Base-by-base conservation (phyloP, 2,797 vertebrate species). In the Tenualosa ilisha region DNA sequence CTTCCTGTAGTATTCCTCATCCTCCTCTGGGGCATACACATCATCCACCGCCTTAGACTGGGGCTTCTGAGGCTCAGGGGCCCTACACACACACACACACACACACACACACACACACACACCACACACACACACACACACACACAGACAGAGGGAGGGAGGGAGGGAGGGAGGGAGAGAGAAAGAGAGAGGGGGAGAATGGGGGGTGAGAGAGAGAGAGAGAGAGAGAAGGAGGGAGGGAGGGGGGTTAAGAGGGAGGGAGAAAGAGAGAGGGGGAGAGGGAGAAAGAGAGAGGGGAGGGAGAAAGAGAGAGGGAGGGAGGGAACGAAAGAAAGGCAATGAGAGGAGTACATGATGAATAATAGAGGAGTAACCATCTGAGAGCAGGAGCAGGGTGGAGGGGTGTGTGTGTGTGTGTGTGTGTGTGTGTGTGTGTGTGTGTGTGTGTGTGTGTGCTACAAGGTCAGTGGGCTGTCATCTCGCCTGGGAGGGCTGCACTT, bases 1-100 rank as follows among this genome's bases (percentile, higher is more conserved):
- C 88, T 99, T 99, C 82, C 97, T 96, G 84, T 99, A 99, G 86
- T 98, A 98, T 81, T 99, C 98, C 88, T 99, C 98, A 22, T 99
- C 98, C 72, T 99, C 98, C 63, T 99, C 97, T 0, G 96, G 97
- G 87, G 98, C 97, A 0, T 98, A 98, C 65, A 96, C 92, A 0
- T 99, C 98, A 87, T 99, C 97, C 56, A 96, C 93, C 0, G 96
- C 94, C 91, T 97, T 98, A 3, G 94, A 87, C 46, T 98, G 98
- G 91, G 98, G 96, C 95, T 98, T 98, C 89, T 99, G 98, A 59
- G 97, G 98, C 94, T 99, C 98, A 43, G 98, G 97, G 85, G 95
- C 95, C 91, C 98, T 99, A 89, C 50, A 51, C 6, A 51, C 7
- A 51, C 50, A 51, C 50, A 51, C 50, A 51, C 50, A 51, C 50